Evolutionary conservation across 2,113 vertebrate genomes (phyloP), one percentile per base, ranked within the genome.

Genomic region (Orientallactaga bullata): DNA sequence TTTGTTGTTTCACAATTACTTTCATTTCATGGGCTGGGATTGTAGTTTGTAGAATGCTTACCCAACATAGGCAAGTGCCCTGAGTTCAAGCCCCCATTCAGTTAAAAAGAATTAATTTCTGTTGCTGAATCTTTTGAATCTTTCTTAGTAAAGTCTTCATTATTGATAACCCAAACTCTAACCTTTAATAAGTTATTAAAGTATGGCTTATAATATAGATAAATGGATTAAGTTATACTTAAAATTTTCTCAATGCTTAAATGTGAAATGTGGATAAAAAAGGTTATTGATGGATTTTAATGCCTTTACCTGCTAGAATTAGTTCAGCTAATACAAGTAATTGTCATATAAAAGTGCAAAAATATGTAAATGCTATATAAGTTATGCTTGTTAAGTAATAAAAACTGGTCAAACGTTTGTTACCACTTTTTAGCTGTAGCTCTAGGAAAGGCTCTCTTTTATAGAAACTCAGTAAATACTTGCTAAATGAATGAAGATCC

Each of bases 361-460:
- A 65, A 90, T 82, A 90, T 73, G 1, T 88, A 94, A 72, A 12
- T 73, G 26, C 39, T 76, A 5, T 90, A 20, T 78, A 86, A 63
- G 26, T 17, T 96, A 18, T 78, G 39, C 69, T 69, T 85, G 20
- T 92, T 95, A 73, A 86, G 23, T 65, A 68, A 66, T 0, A 85
- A 76, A 18, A 85, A 81, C 71, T 84, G 91, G 30, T 68, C 21
- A 32, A 17, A 93, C n/a, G 90, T 89, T 93, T 79, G 15, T 96
- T 89, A 85, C 21, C 10, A 42, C 26, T 65, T 71, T 3, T 51
- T n/a, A 58, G 76, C 15, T 91, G 12, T 9, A 88, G 28, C 35
- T 83, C 23, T 86, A 85, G 55, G 69, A 95, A 30, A 63, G 85
- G 83, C 65, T 76, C 37, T 60, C 5, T 87, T 11, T 58, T 83